phyloP scores from a whole-genome alignment of 2,888 invertebrate genomes.

The Punctoribates punctum region DNA sequence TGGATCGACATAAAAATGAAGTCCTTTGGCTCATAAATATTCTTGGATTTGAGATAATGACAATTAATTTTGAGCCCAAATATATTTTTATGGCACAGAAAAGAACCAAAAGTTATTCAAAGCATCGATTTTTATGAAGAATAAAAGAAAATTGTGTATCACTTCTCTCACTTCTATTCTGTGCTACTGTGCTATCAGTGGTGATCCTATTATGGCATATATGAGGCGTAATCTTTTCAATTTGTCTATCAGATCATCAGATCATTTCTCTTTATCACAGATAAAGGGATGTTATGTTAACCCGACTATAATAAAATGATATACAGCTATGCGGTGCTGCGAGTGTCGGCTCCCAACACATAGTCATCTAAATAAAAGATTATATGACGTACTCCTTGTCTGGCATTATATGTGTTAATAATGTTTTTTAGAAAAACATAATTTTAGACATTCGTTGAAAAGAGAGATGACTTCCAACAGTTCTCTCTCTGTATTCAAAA shows the following conservation, averaged over 20 bases:
- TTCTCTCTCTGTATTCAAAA: not conserved
- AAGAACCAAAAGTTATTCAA: not conserved
- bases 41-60: not conserved
- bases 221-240: slow-evolving; percentile 23
- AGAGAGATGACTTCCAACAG: not conserved
- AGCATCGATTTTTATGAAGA: not conserved
- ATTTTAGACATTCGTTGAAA: not conserved
- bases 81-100: not conserved
- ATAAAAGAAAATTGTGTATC: not conserved
- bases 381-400: not conserved
- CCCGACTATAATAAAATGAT: slow-evolving; percentile 28
- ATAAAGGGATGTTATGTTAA: slow-evolving; percentile 29
- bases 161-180: not conserved
- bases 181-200: not conserved
- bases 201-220: slow-evolving; percentile 7
- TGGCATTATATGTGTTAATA: slow-evolving; percentile 11
- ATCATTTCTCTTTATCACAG: slow-evolving; percentile 17
- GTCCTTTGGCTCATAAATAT: not conserved
- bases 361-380: slow-evolving; percentile 23
- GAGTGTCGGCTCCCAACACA: not conserved
- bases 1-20: not conserved
- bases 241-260: slow-evolving; percentile 14
- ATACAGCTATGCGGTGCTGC: slow-evolving; percentile 4
- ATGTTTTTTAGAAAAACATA: slow-evolving; percentile 25
- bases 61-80: not conserved